Evolutionary conservation across 2,113 vertebrate genomes (phyloP).

Genomic region (Limnothrissa miodon): DNA sequence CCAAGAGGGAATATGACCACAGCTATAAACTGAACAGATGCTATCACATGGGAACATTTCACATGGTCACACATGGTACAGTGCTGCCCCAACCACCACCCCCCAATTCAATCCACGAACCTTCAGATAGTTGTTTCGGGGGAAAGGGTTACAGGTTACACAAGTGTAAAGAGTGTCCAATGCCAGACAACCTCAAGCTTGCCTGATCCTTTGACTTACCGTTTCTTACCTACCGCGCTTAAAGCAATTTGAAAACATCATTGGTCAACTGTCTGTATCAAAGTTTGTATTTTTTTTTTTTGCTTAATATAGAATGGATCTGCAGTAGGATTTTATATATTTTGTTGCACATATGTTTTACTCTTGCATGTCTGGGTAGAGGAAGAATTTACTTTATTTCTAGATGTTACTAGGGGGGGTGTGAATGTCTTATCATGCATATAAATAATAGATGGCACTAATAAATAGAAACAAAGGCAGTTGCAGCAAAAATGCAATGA

Average conservation of each 20-base stretch:
- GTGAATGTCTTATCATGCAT: background rate
- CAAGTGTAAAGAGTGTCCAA: background rate
- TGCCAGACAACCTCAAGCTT: background rate
- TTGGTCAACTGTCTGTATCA: background rate
- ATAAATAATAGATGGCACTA: background rate
- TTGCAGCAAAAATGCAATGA: background rate
- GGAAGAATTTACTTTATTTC: background rate
- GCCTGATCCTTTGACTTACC: background rate
- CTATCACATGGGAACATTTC: background rate
- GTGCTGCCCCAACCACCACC: constrained; percentile 24
- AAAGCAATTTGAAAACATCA: background rate
- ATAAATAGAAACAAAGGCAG: background rate
- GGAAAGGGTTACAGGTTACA: background rate
- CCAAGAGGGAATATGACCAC: constrained; percentile 58
- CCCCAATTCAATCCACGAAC: background rate
- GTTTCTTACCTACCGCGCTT: background rate
- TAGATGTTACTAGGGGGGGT: background rate
- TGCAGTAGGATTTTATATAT: background rate
- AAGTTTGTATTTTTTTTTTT: too few species aligned
- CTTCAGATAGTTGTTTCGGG: background rate
- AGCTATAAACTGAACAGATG: constrained; percentile 52
- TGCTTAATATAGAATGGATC: too few species aligned
- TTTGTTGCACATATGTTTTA: background rate
- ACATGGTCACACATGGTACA: constrained; percentile 29
- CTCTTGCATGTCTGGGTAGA: background rate